Conservation (phyloP, 2,797 vertebrate species). For the Urocyon cinereoargenteus region DNA sequence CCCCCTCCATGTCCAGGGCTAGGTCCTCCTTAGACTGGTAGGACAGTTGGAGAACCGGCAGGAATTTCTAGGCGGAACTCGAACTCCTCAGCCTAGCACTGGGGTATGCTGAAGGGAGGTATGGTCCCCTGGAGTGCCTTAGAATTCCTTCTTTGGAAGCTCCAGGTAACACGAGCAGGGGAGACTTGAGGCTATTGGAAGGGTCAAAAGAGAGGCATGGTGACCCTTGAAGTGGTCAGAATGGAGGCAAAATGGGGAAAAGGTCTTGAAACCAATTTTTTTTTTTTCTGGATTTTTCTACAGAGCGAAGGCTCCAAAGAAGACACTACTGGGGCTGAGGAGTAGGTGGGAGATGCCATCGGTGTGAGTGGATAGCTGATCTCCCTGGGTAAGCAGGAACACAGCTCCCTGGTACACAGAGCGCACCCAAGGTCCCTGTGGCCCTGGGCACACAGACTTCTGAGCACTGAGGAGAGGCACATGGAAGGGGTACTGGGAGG, state of each 20-base stretch:
- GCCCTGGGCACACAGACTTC: conserved; percentile 79
- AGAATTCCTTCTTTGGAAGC: conserved; percentile 37
- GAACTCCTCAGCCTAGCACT: not conserved
- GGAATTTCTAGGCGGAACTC: conserved; percentile 32
- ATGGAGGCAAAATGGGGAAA: conserved; percentile 38
- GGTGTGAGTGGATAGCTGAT: conserved; percentile 82
- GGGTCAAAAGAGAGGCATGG: not conserved
- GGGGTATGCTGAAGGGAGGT: not conserved
- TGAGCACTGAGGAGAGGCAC: conserved; percentile 82
- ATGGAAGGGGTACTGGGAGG: conserved; percentile 7
- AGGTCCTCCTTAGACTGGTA: not conserved
- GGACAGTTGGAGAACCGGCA: not conserved
- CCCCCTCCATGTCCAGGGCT: not conserved
- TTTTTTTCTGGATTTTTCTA: conserved; percentile 69
- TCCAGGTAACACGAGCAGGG: not conserved
- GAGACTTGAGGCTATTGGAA: conserved; percentile 49
- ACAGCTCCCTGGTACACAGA: conserved; percentile 86
- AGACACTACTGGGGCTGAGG: conserved; percentile 72
- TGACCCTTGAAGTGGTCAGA: conserved; percentile 19
- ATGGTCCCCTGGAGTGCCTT: not conserved
- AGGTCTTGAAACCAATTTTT: conserved; percentile 27
- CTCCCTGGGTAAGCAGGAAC: conserved; percentile 82
- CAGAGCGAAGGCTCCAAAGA: conserved; percentile 83
- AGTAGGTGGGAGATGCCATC: conserved; percentile 60
- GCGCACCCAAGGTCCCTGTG: conserved; percentile 74